Evolutionary conservation across 2,113 vertebrate species (phyloP).

Genomic region (Vombatus ursinus): DNA sequence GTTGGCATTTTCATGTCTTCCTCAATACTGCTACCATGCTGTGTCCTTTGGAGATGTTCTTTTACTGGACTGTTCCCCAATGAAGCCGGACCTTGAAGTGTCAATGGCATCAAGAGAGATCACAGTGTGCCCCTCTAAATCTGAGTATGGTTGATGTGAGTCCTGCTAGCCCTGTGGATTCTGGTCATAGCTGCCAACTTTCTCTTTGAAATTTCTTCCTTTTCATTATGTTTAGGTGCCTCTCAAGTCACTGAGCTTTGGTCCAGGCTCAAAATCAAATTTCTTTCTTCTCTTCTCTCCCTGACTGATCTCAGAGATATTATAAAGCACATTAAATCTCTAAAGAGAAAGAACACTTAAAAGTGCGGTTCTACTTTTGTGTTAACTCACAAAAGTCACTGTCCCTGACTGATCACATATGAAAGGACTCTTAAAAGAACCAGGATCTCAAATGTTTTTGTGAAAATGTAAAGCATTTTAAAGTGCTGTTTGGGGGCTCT

Average conservation of each 20-base stretch:
- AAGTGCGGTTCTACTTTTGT: constrained; percentile 80
- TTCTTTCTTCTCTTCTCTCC: constrained; percentile 78
- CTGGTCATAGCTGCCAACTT: constrained; percentile 81
- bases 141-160: constrained; percentile 78
- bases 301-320: constrained; percentile 81
- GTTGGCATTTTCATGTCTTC: constrained; percentile 78
- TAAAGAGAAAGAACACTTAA: constrained; percentile 79
- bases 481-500: constrained; percentile 70
- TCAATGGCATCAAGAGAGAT: constrained; percentile 81
- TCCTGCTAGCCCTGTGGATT: constrained; percentile 77
- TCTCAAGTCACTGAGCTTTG: constrained; percentile 80
- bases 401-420: constrained; percentile 78
- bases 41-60: constrained; percentile 78
- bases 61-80: constrained; percentile 79
- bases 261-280: constrained; percentile 80
- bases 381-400: constrained; percentile 81
- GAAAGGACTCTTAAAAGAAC: constrained; percentile 80
- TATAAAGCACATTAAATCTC: constrained; percentile 81
- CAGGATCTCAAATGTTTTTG: constrained; percentile 70
- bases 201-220: constrained; percentile 80
- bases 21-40: constrained; percentile 77
- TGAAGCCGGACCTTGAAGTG: constrained; percentile 80
- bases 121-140: constrained; percentile 79
- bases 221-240: constrained; percentile 81
- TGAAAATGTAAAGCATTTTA: constrained; percentile 77